These are phyloP conservation scores for Gallinago stenura DNA, from an alignment of 2,797 vertebrate genomes.

Conservation along the genomic window DNA sequence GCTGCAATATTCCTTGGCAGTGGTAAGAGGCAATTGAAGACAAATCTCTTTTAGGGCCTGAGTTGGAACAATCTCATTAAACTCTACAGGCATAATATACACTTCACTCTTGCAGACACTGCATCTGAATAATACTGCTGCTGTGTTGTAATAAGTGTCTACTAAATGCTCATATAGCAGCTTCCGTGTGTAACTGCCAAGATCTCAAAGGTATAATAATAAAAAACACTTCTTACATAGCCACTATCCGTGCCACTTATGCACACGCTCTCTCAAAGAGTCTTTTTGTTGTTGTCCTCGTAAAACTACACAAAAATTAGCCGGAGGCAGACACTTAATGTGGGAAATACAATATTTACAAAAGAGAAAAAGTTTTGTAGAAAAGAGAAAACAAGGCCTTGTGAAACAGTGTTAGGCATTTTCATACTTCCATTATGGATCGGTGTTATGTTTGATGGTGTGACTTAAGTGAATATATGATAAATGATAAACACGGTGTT, in stretches of 20 bases:
- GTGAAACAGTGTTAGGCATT: neutral
- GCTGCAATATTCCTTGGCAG: neutral
- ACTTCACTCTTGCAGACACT: neutral
- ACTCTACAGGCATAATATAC: neutral
- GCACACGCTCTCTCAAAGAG: neutral
- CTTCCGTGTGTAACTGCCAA: neutral
- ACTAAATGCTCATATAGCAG: neutral
- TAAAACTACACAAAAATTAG: neutral
- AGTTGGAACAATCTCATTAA: neutral
- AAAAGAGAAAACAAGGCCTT: neutral
- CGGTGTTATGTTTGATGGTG: neutral
- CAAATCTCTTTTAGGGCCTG: neutral
- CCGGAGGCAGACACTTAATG: neutral
- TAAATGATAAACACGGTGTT: neutral
- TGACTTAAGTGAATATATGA: neutral
- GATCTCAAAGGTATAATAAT: neutral
- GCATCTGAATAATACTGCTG: neutral
- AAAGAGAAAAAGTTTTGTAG: neutral
- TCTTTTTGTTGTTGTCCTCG: neutral
- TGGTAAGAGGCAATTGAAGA: neutral
- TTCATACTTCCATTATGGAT: neutral
- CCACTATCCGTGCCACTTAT: neutral
- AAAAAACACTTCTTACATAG: neutral
- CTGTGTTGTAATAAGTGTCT: neutral
- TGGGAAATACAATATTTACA: neutral